These are phyloP conservation scores for Hippocampus comes DNA, from an alignment of 2,113 vertebrate species.

Conservation along the genomic window DNA sequence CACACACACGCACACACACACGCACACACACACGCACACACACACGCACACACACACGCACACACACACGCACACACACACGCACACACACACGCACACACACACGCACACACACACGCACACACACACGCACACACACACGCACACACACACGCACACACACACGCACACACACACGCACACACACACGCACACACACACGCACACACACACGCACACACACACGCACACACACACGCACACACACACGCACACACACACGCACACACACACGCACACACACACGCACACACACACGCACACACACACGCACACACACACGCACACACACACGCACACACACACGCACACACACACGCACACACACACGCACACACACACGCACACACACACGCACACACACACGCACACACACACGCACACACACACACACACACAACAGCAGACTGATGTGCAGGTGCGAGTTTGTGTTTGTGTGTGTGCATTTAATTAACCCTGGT, in stretches of 20 bases:
- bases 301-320: constrained; percentile 17
- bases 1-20: constrained; percentile 17
- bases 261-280: constrained; percentile 20
- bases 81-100: constrained; percentile 22
- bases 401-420: no score
- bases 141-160: constrained; percentile 16
- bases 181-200: constrained; percentile 19
- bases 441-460: constrained; percentile 50
- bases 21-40: constrained; percentile 15
- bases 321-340: constrained; percentile 18
- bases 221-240: constrained; percentile 22
- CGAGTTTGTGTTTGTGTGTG: constrained; percentile 22
- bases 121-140: constrained; percentile 20
- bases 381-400: constrained; percentile 20
- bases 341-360: constrained; percentile 20
- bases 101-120: constrained; percentile 20
- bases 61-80: constrained; percentile 20
- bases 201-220: constrained; percentile 20
- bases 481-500: constrained; percentile 51
- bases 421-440: constrained; percentile 27
- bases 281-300: constrained; percentile 19
- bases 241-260: constrained; percentile 16
- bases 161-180: constrained; percentile 18
- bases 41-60: constrained; percentile 20
- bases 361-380: constrained; percentile 8